Base-by-base conservation (phyloP, 2,888 invertebrate species). In the Aethes cnicana region DNA sequence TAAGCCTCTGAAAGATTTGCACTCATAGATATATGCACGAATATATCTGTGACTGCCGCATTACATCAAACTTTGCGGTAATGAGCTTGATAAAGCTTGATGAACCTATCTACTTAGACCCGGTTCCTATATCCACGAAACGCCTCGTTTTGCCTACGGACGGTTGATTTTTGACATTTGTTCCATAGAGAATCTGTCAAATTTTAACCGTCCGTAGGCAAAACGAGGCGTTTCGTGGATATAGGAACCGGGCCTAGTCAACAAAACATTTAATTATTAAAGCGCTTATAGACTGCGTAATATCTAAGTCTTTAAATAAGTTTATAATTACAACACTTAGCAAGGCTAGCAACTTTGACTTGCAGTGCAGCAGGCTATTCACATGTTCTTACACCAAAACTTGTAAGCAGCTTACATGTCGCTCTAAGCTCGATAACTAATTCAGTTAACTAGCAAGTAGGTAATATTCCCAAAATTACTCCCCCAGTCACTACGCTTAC, bases 341-440 rank as follows among this genome's bases (percentile, higher is more conserved):
- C 16, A 30, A 23, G 42, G 30, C 50, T 44, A 30, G 25, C 25
- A 39, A 39, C 39, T 39, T 12, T 30, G 30, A 30, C 28, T 47
- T 36, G 43, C 36, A 36, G 43, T 16, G 6, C 67, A 64, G 63
- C 55, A 57, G 60, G 64, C 71, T 64, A 68, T 66, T 73, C 68
- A 66, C 68, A 70, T 81, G 77, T 83, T 81, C 79, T 78, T 75
- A 73, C 73, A 64, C 64, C 61, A 64, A 72, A 84, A 83, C 77
- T 84, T 82, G 72, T 85, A 87, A 87, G 85, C 77, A 66, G 84
- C 88, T 87, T 86, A 86, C 69, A 74, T 67, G 68, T 68, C 68
- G 68, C 71, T 68, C 69, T 69, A 63, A 73, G 72, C 69, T 62
- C 63, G 64, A 69, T 70, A 72, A 57, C 57, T 57, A 57, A 57